phyloP scores from a whole-genome alignment of 2,113 vertebrate species.

The Brachyhypopomus occidentalis region DNA sequence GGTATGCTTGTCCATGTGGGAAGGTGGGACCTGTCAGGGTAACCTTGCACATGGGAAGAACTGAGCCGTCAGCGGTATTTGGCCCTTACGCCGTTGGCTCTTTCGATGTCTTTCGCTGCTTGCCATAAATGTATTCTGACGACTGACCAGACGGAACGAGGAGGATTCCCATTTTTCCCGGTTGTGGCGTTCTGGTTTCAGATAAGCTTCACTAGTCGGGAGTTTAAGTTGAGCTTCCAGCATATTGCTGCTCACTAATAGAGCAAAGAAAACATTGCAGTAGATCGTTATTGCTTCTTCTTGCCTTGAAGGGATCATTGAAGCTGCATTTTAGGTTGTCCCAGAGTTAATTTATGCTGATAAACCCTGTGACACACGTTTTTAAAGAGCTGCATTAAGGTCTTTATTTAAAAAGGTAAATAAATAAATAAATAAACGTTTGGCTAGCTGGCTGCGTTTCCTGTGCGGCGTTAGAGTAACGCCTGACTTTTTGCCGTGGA shows the following conservation, averaged over 20 bases:
- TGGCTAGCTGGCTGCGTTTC: neutral
- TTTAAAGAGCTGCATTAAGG: neutral
- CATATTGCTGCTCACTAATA: neutral
- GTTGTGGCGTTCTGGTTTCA: neutral
- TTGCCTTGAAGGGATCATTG: neutral
- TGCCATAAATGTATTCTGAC: slow-evolving; percentile 7
- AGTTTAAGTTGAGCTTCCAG: neutral
- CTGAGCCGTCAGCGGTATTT: slow-evolving; percentile 22
- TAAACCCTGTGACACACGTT: no score
- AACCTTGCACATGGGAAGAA: slow-evolving; percentile 22
- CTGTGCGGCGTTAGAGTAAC: slow-evolving; percentile 22
- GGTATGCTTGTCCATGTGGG: neutral
- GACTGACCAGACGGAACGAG: slow-evolving; percentile 22
- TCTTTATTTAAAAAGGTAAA: neutral
- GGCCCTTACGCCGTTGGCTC: neutral
- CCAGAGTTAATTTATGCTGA: no score
- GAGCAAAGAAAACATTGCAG: neutral
- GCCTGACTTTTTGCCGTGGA: slow-evolving; percentile 27
- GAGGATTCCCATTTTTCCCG: neutral
- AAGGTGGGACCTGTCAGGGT: neutral
- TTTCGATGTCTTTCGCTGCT: slow-evolving; percentile 1
- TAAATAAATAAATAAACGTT: neutral
- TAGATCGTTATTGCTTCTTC: neutral
- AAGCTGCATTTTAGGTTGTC: no score
- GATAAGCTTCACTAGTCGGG: neutral